These are phyloP conservation scores for Ceuthmochares aereus DNA, from an alignment of 2,113 vertebrate species.

Conservation along the genomic window DNA sequence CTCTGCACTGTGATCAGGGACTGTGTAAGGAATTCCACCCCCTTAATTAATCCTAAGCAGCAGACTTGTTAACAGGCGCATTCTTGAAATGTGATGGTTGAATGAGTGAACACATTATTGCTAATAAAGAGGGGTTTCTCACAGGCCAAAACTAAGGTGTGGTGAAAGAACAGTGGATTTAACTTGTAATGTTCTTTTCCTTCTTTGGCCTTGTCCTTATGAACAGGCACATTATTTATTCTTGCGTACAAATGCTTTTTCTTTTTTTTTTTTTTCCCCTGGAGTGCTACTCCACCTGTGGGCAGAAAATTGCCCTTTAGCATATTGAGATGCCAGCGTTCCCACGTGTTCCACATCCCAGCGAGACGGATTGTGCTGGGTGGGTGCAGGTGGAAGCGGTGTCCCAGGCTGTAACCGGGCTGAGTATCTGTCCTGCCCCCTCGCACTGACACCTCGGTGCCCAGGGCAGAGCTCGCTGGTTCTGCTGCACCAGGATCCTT, in stretches of 20 bases:
- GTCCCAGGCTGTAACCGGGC: not conserved
- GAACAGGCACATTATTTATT: not conserved
- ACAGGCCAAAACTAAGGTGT: not conserved
- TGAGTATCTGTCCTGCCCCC: not conserved
- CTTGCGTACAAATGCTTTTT: not conserved
- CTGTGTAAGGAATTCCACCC: not conserved
- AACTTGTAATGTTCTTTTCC: not conserved
- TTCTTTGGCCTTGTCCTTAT: not conserved
- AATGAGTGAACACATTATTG: not conserved
- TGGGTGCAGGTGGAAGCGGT: not conserved
- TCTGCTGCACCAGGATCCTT: not conserved
- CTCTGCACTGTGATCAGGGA: not conserved
- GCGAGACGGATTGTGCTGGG: not conserved
- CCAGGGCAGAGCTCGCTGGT: fast-evolving
- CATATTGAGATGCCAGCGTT: not conserved
- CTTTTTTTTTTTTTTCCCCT: no score
- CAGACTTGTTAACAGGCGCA: not conserved
- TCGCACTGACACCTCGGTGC: no score
- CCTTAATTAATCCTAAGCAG: conserved; percentile 25
- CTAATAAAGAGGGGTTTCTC: not conserved
- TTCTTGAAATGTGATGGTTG: not conserved
- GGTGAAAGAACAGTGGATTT: not conserved
- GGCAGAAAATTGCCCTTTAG: not conserved
- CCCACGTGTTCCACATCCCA: fast-evolving
- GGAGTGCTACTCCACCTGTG: not conserved